These are phyloP conservation scores for Spisula subtruncata DNA, from an alignment of 2,888 invertebrate genomes.

Conservation along the genomic window DNA sequence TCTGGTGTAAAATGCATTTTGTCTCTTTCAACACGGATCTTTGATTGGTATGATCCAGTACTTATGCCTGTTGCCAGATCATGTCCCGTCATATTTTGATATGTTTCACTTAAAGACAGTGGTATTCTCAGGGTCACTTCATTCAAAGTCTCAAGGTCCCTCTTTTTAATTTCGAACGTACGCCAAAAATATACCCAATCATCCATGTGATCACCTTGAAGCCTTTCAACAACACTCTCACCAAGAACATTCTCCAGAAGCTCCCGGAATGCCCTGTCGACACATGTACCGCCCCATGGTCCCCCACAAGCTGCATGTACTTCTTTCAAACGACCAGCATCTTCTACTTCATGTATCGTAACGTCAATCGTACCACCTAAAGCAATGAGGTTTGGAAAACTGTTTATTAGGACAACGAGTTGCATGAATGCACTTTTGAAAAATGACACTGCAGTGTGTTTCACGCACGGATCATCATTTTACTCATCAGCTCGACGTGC, in stretches of 20 bases:
- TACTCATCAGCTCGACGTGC: no score
- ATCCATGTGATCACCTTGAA: not conserved
- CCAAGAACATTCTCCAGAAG: not conserved
- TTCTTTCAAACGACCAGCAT: not conserved
- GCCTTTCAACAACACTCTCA: not conserved
- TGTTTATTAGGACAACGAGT: no score
- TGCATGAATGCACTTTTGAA: no score
- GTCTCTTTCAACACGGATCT: not conserved
- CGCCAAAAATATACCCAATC: slow-evolving; percentile 24
- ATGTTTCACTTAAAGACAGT: not conserved
- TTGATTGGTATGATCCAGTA: not conserved
- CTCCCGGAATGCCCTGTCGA: slow-evolving; percentile 3
- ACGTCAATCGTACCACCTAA: slow-evolving; percentile 21
- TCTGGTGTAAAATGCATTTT: not conserved
- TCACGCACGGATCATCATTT: no score
- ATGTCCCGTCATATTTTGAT: not conserved
- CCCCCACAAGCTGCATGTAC: slow-evolving; percentile 24
- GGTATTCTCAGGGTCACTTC: not conserved
- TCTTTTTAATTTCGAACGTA: slow-evolving; percentile 12
- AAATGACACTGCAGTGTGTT: no score
- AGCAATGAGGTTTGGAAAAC: no score
- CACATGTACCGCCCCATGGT: slow-evolving; percentile 19
- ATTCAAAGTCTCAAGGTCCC: not conserved
- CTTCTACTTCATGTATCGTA: slow-evolving; percentile 24
- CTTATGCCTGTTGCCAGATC: not conserved